Evolutionary conservation across 1,140 invertebrate species (phyloP).

Genomic region (Drosophila carrolli): DNA sequence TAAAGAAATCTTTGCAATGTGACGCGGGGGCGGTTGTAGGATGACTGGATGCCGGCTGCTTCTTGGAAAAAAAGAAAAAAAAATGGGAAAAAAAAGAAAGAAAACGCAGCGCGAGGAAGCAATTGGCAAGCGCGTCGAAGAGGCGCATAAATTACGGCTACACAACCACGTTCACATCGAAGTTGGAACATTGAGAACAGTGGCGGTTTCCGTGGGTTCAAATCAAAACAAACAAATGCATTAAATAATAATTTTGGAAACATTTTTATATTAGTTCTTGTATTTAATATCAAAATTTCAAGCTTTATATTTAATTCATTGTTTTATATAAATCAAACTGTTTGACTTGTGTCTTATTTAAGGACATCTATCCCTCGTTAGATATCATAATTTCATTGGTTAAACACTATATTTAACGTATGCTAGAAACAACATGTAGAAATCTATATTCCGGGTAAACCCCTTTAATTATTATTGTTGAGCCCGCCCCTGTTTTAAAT

Average conservation of each 20-base stretch:
- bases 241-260: constrained; percentile 1
- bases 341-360: too few relatives aligned
- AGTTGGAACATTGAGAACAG: constrained; percentile 27
- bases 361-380: too few relatives aligned
- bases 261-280: background rate
- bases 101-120: constrained; percentile 40
- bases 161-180: constrained; percentile 22
- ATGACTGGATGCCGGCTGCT: constrained; percentile 40
- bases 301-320: too few relatives aligned
- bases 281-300: background rate
- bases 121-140: constrained; percentile 79
- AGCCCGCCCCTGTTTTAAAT: constrained; percentile 3
- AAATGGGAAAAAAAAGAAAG: constrained; percentile 9
- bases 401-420: too few relatives aligned
- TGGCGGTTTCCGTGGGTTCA: constrained; percentile 11
- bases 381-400: too few relatives aligned
- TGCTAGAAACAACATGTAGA: too few relatives aligned
- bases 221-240: constrained; percentile 15
- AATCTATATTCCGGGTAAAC: background rate
- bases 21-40: constrained; percentile 62
- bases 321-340: too few relatives aligned
- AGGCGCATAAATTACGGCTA: constrained; percentile 76
- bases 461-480: background rate
- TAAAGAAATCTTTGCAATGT: constrained; percentile 77
- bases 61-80: constrained; percentile 54